Conservation (phyloP, 2,797 vertebrate species). For the Halcyon badia region DNA sequence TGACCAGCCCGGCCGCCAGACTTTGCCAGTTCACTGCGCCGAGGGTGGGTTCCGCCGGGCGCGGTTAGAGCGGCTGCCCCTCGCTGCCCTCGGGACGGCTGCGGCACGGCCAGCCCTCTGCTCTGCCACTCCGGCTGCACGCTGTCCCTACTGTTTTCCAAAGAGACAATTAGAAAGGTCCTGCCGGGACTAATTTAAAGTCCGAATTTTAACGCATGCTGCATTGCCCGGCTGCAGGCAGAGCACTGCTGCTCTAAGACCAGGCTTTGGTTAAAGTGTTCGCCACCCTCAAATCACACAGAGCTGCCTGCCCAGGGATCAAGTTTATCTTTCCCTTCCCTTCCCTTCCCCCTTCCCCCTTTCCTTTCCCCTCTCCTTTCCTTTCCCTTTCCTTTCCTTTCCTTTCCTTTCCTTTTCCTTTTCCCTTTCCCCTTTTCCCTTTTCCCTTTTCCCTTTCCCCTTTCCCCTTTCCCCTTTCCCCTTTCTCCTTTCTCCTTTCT, state of each 20-base stretch:
- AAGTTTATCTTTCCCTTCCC: not conserved
- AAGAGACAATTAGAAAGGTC: not conserved
- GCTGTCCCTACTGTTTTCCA: not conserved
- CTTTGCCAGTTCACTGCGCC: not conserved
- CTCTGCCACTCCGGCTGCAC: no score
- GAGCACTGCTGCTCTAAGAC: not conserved
- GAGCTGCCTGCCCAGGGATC: not conserved
- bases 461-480: no score
- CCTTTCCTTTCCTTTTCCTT: no score
- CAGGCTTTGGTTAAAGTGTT: not conserved
- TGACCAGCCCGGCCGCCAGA: not conserved
- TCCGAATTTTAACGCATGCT: accelerated
- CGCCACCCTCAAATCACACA: not conserved
- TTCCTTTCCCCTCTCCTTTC: no score
- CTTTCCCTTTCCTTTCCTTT: no score
- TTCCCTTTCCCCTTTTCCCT: no score
- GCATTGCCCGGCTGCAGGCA: accelerated
- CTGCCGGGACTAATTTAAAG: not conserved
- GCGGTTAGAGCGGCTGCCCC: accelerated
- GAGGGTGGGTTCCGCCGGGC: not conserved
- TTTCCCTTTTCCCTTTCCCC: not conserved
- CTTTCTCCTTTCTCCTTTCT: no score
- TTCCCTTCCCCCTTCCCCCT: no score
- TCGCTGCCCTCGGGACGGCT: no score
- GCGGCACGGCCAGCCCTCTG: not conserved